Evolutionary conservation across 2,888 invertebrate genomes (phyloP).

Genomic region (Syrphus vitripennis): DNA sequence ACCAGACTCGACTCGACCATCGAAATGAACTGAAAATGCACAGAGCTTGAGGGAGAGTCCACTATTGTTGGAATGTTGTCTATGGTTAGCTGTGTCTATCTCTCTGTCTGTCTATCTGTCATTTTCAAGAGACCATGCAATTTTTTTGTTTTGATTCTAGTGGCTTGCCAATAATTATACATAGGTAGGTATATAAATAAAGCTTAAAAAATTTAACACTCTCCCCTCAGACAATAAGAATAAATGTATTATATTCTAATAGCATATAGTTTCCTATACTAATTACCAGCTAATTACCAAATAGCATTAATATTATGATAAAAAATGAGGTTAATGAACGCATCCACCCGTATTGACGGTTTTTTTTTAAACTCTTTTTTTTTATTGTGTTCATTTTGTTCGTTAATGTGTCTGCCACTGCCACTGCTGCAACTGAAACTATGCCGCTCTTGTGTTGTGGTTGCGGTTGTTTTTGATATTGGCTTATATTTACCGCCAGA

Average conservation of each 20-base stretch:
- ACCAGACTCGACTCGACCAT: not conserved
- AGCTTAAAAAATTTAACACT: not conserved
- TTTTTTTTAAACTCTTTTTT: not conserved
- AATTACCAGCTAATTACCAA: conserved; percentile 48
- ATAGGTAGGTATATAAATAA: not conserved
- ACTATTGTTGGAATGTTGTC: conserved; percentile 1
- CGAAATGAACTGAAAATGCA: conserved; percentile 38
- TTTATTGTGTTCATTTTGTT: conserved; percentile 6
- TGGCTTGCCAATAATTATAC: conserved; percentile 22
- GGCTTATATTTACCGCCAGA: not conserved
- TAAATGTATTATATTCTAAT: not conserved
- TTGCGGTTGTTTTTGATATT: conserved; percentile 46
- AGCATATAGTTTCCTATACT: not conserved
- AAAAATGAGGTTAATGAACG: conserved; percentile 69
- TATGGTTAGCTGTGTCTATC: not conserved
- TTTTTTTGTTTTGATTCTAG: not conserved
- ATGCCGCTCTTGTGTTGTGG: conserved; percentile 28
- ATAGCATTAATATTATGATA: conserved; percentile 57
- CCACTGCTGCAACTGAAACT: not conserved
- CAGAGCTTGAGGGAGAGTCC: conserved; percentile 10
- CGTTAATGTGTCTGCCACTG: not conserved
- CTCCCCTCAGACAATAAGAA: not conserved
- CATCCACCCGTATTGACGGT: conserved; percentile 27
- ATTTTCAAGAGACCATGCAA: conserved; percentile 21
- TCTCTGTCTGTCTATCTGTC: conserved; percentile 35